phyloP scores from a whole-genome alignment of 2,797 vertebrate species.

The Emydoidea blandingii region DNA sequence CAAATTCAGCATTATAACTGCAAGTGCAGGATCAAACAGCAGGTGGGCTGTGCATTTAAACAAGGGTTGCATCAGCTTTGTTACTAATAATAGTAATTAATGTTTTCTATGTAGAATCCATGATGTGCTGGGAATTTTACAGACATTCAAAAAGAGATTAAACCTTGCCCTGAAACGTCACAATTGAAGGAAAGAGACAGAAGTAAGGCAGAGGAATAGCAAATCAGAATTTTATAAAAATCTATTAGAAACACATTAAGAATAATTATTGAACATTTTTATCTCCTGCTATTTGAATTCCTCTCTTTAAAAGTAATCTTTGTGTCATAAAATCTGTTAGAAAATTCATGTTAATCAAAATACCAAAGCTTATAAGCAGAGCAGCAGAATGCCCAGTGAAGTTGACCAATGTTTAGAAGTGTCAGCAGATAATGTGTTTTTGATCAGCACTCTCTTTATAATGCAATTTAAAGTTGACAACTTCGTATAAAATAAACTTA shows the following conservation, averaged over 20 bases:
- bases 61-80: neutral
- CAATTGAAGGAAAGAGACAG: neutral
- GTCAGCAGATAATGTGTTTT: neutral
- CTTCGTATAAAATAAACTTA: conserved; percentile 4
- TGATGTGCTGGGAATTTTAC: neutral
- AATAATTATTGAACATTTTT: neutral
- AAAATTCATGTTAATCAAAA: neutral
- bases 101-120: neutral
- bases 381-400: neutral
- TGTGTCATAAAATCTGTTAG: rapidly evolving
- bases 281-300: rapidly evolving
- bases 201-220: neutral
- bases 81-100: neutral
- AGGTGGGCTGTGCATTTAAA: neutral
- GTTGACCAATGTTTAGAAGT: neutral
- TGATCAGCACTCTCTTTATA: conserved; percentile 7
- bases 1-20: rapidly evolving
- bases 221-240: neutral
- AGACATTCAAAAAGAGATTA: neutral
- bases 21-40: rapidly evolving
- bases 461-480: conserved; percentile 44
- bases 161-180: neutral
- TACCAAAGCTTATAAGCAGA: neutral
- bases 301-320: neutral
- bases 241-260: neutral